Evolutionary conservation across 2,113 vertebrate genomes (phyloP).

Genomic region (Tetrax tetrax): DNA sequence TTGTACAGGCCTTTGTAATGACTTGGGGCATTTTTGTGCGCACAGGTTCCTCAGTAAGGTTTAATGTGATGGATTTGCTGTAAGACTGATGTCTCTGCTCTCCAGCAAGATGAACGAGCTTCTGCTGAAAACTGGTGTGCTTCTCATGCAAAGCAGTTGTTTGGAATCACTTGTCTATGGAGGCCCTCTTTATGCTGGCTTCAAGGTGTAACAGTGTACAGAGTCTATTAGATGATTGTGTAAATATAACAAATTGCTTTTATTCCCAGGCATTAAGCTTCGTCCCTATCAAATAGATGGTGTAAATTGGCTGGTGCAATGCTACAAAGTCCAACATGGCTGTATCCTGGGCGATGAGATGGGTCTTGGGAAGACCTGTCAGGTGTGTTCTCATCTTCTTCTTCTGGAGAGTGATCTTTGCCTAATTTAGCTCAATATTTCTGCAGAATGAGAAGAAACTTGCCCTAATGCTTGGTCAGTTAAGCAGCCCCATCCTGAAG

Average conservation of each 20-base stretch:
- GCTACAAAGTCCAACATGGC: slow-evolving; percentile 80
- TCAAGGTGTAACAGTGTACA: background rate
- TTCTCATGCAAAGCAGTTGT: background rate
- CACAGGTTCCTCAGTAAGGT: background rate
- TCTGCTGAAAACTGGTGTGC: background rate
- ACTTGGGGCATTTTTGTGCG: background rate
- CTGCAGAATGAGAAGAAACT: background rate
- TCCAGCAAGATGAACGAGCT: background rate
- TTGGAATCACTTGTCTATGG: background rate
- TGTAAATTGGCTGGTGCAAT: slow-evolving; percentile 84
- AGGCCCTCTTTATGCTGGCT: background rate
- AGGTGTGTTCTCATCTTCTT: slow-evolving; percentile 72
- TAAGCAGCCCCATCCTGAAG: background rate
- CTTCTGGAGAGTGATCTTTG: background rate
- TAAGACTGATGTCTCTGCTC: background rate
- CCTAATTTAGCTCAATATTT: background rate
- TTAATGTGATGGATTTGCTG: background rate
- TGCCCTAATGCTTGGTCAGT: background rate
- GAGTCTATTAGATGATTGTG: background rate
- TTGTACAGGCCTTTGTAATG: background rate
- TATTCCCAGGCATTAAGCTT: slow-evolving; percentile 80
- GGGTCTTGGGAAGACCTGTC: slow-evolving; percentile 96
- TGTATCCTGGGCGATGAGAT: slow-evolving; percentile 95
- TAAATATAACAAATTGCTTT: background rate
- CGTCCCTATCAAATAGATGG: slow-evolving; percentile 87